A percentile compares a stretch with the other conserved stretches of the same genome.
Conservation (phyloP, 2,113 vertebrate genomes). For the Urocitellus parryii region DNA sequence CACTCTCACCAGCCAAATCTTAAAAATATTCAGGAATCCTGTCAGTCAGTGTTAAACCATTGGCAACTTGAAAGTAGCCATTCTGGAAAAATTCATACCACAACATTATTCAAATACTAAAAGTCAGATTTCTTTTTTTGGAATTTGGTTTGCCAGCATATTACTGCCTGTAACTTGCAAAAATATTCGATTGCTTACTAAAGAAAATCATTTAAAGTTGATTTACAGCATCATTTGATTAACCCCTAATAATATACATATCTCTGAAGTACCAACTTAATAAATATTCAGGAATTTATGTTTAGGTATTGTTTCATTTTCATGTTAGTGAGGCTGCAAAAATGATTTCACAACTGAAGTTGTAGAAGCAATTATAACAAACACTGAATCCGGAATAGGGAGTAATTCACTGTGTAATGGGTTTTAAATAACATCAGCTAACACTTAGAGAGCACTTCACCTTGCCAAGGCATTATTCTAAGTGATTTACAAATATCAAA, state of each 20-base stretch:
- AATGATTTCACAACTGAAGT: neutral
- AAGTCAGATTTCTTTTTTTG: neutral
- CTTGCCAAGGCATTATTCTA: neutral
- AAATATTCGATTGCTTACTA: conserved; percentile 11
- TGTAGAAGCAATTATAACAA: neutral
- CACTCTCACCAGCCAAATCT: neutral
- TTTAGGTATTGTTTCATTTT: neutral
- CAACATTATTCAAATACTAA: neutral
- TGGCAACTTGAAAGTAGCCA: neutral
- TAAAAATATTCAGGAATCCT: neutral
- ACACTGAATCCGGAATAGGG: neutral
- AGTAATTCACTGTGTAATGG: neutral
- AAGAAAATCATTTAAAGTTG: conserved; percentile 38
- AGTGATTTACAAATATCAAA: neutral
- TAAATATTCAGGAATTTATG: neutral
- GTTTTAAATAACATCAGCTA: conserved; percentile 3
- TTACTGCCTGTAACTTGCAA: neutral
- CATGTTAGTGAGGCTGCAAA: neutral
- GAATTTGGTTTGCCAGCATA: neutral
- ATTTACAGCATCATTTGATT: conserved; percentile 3
- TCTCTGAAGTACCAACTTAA: neutral
- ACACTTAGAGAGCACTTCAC: neutral
- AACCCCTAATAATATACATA: neutral
- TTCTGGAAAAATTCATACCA: neutral
- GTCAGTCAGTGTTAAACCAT: neutral